Base-by-base conservation (phyloP, 2,888 invertebrate genomes). In the Petrolisthes cinctipes region DNA sequence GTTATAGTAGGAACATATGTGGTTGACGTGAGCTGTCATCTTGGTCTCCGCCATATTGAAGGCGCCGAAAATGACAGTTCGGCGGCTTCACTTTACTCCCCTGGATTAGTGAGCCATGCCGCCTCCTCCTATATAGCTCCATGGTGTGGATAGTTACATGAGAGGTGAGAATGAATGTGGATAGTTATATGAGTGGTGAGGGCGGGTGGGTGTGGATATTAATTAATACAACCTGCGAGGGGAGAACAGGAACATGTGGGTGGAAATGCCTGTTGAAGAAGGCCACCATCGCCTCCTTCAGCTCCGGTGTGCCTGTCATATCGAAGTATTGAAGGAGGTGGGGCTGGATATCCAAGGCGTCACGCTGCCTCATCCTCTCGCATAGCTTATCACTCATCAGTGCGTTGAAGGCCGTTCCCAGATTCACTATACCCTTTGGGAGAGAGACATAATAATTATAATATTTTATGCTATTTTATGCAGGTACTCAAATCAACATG, bases 381-480 rank as follows among this genome's bases (percentile, higher is more conserved):
- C 75, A 73, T 2, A 90, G 23, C 71, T 90, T 88, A 14, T 83
- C 57, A 14, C 81, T 88, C 85, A 86, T 68, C 68, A 90, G 81
- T 11, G n/a, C 57, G 81, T 88, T 90, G 20, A 84, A 81, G n/a
- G 90, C 82, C n/a, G 86, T 88, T 7, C 83, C 90, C 51, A 90
- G n/a, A 61, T 90, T 88, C 9, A 88, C 84, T 20, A 88, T 86
- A 17, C 88, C 90, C 88, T 90, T 68, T 11, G 61, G 14, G 61
- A 61, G 14, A 14, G 61, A 61, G 61, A 61, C 14, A 61, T n/a
- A n/a, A n/a, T n/a, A n/a, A n/a, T n/a, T n/a, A n/a, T n/a, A n/a
- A n/a, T n/a, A n/a, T n/a, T n/a, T n/a, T n/a, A n/a, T n/a, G n/a
- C n/a, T n/a, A n/a, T n/a, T n/a, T n/a, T n/a, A n/a, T n/a, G n/a